phyloP scores from a whole-genome alignment of 2,113 vertebrate genomes.

The Ptilonorhynchus violaceus region DNA sequence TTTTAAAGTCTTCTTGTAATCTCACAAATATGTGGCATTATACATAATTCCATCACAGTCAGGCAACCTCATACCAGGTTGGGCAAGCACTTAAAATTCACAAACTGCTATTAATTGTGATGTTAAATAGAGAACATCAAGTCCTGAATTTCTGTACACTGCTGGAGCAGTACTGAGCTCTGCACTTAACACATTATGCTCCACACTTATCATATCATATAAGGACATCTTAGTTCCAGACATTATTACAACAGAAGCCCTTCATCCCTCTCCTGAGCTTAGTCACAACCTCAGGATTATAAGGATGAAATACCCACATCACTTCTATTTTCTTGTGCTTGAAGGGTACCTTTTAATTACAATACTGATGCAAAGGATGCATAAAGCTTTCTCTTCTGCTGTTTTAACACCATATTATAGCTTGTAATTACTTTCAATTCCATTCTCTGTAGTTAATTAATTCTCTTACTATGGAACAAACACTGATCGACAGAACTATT shows the following conservation, averaged over 20 bases:
- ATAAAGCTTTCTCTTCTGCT: not conserved
- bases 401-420: not conserved
- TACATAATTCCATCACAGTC: not conserved
- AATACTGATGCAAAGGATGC: not conserved
- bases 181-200: not conserved
- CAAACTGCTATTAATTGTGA: not conserved
- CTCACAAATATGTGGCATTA: not conserved
- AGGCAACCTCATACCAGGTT: not conserved
- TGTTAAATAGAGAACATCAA: not conserved
- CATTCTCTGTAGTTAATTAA: not conserved
- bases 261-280: not conserved
- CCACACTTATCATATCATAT: accelerated
- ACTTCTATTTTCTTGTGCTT: not conserved
- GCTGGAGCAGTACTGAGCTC: not conserved
- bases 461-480: not conserved
- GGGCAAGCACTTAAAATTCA: not conserved
- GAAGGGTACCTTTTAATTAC: not conserved
- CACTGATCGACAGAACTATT: not conserved
- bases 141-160: not conserved
- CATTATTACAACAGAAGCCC: not conserved
- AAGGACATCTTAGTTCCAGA: not conserved
- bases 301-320: not conserved
- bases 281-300: not conserved
- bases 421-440: not conserved
- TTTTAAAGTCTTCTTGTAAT: not conserved